Evolutionary conservation across 2,888 invertebrate genomes (phyloP), one percentile per base, ranked within the genome.

Genomic region (Heliconius sara): DNA sequence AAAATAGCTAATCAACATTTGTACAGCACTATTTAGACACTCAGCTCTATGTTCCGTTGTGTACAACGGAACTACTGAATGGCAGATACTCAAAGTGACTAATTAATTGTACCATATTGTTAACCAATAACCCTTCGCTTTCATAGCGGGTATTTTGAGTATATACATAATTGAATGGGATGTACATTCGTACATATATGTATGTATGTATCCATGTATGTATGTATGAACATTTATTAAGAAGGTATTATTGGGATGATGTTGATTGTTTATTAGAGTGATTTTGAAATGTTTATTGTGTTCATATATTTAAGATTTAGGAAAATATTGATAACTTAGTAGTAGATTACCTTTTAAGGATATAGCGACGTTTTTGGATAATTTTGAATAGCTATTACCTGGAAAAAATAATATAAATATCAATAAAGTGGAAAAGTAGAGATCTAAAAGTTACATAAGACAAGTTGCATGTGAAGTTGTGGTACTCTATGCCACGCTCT

Each of bases 71-170:
- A n/a, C 60, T 19, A 25, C 19, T 75, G 25, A 34, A 75, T 65
- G 39, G 39, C 27, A 60, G 52, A 57, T 43, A 75, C 63, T 65
- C 60, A 25, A 12, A 63, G 22, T 27, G 27, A 47, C 65, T 75
- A 78, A 73, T 73, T 73, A 78, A 73, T 52, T 78, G 73, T 66
- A 57, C 66, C 52, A 67, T 78, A 78, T 73, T 78, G 72, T 66
- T 72, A 57, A 57, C 27, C 78, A 73, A 73, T 78, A 63, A 72
- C 57, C 25, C 78, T 78, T 19, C 3, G 63, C 66, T 57, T 66
- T 47, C 60, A 73, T 39, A 39, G n/a, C 73, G 65, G 27, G 65
- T 10, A 19, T 75, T 75, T 39, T 65, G 65, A 75, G 19, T 27
- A 34, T 65, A 72, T 25, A 34, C 43, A 72, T 25, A 34, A 22